Evolutionary conservation across 2,797 vertebrate species (phyloP), one percentile per base, ranked within the genome.

Genomic region (Lindbergichthys nudifrons): DNA sequence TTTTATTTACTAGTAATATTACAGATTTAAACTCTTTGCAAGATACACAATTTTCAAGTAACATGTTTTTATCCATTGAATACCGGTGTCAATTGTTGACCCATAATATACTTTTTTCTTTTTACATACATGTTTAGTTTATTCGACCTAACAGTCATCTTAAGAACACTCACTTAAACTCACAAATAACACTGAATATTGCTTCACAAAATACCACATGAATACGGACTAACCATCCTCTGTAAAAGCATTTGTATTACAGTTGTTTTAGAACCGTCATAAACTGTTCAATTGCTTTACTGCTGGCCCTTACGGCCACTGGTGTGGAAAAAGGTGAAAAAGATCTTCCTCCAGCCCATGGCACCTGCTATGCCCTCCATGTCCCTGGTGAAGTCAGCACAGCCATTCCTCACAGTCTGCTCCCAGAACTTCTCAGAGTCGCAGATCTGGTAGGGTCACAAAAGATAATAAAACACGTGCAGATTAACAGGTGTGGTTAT

Each of bases 341-440:
- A 96, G 39, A 91, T 71, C 42, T 47, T 80, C 59, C 90, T 95
- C 94, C 95, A 97, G 75, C 92, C 92, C 41, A 90, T 73, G 23
- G 88, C 81, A 43, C 65, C 48, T 0, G 90, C 92, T 70, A 95
- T 60, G 54, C 78, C 73, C 80, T 89, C 88, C 92, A 93, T 92
- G 71, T 95, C 94, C 7, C 79, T 70, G 6, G 92, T 92, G 80
- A 93, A 71, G 36, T 71, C 82, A 59, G 89, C 81, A 70, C 82
- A 86, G 23, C 75, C 42, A 1, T 73, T 85, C 79, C 74, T 83
- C 53, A 94, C 92, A 45, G 78, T 91, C 69, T 88, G 88, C 79
- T 96, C 92, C 93, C 94, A 95, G 64, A 96, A 88, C 0, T 0
- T 65, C 10, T 96, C 89, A 5, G 91, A 95, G 67, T 80, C 85